A percentile compares a stretch with the other conserved stretches of the same genome.
Evolutionary conservation across 2,113 vertebrate species (phyloP).

Genomic region (Ophiodon elongatus): DNA sequence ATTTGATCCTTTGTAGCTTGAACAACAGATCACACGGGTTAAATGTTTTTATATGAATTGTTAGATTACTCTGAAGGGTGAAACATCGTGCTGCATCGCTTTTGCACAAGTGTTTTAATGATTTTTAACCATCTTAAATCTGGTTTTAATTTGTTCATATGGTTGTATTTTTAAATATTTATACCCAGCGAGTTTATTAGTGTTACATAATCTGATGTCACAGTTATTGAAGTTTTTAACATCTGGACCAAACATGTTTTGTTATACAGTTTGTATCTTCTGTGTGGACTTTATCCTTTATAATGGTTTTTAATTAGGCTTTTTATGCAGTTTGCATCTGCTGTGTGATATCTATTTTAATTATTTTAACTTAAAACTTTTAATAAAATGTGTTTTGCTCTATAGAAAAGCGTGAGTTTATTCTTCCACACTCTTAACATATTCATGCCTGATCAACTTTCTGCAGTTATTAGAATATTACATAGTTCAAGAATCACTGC

Average conservation of each 20-base stretch:
- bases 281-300: not conserved
- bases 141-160: conserved; percentile 1
- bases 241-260: not conserved
- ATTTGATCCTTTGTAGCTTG: not conserved
- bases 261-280: not conserved
- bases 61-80: not conserved
- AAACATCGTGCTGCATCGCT: not conserved
- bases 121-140: conserved; percentile 22
- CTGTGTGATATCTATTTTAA: not conserved
- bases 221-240: not conserved
- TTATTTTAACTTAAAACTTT: not conserved
- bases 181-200: not conserved
- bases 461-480: not conserved
- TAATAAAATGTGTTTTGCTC: conserved; percentile 23
- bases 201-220: not conserved
- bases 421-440: not conserved
- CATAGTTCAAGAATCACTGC: not conserved
- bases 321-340: conserved; percentile 9
- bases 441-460: not conserved
- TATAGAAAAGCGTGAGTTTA: not conserved
- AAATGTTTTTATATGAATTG: conserved; percentile 17
- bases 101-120: conserved; percentile 1
- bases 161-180: conserved; percentile 18
- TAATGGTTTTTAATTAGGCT: conserved; percentile 7
- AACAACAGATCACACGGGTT: not conserved